phyloP scores from a whole-genome alignment of 2,113 vertebrate species.

The Ptychochromis oligacanthus region DNA sequence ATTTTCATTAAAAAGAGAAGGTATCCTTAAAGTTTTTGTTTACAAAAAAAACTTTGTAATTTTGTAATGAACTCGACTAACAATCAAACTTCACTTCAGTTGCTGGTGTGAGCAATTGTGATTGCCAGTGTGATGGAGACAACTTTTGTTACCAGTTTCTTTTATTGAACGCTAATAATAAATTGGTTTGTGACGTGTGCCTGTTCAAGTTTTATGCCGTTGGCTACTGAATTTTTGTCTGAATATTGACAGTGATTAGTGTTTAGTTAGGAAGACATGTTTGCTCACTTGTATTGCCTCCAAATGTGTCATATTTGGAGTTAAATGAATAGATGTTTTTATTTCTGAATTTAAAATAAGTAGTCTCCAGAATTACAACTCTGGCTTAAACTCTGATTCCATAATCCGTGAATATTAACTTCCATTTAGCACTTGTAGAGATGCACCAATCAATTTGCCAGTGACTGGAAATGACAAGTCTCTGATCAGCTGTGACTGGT shows the following conservation, averaged over 20 bases:
- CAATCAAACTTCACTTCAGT: not conserved
- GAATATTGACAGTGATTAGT: not conserved
- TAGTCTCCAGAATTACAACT: too few species aligned
- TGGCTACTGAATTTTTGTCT: not conserved
- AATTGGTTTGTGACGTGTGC: not conserved
- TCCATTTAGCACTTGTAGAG: not conserved
- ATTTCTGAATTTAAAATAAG: not conserved
- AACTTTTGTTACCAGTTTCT: not conserved
- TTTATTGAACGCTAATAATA: not conserved
- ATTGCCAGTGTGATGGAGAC: not conserved
- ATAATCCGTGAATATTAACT: not conserved
- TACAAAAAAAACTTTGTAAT: not conserved
- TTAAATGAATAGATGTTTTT: not conserved
- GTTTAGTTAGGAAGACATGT: not conserved
- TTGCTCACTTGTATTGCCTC: not conserved
- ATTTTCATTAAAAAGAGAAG: too few species aligned
- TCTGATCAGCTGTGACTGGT: not conserved
- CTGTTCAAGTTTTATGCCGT: not conserved
- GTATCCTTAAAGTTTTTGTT: too few species aligned
- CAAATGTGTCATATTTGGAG: too few species aligned
- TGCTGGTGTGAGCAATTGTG: not conserved
- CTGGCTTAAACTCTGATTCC: not conserved
- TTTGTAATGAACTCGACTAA: not conserved
- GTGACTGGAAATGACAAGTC: not conserved
- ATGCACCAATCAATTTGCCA: not conserved